Base-by-base conservation (phyloP, 2,888 invertebrate genomes). In the Axea sp. region DNA sequence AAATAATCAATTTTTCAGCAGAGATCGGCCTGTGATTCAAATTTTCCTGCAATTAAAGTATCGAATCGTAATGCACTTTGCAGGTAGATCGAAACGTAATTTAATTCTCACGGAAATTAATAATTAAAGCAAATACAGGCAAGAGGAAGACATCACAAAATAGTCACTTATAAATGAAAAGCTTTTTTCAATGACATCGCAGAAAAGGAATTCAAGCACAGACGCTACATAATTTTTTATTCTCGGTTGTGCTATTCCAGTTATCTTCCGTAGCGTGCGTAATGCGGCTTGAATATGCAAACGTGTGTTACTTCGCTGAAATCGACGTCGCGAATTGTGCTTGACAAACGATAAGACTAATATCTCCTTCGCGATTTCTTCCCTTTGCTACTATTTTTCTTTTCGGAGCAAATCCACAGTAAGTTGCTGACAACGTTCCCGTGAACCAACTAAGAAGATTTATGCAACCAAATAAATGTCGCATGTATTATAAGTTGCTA, bases 401-500 rank as follows among this genome's bases (percentile, higher is more conserved):
- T 14, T 9, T 24, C 60, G 2, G 9, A 31, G 14, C 5, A 55
- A 37, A 49, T 49, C 37, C 37, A 2, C 22, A 8, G 30, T 19
- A 37, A 49, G 33, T 39, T 43, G 60, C 60, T 15, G 60, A 60
- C 60, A n/a, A n/a, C n/a, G n/a, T n/a, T n/a, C n/a, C n/a, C n/a
- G n/a, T n/a, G n/a, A n/a, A n/a, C n/a, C n/a, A n/a, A n/a, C n/a
- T n/a, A n/a, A n/a, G n/a, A n/a, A n/a, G n/a, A n/a, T n/a, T n/a
- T n/a, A n/a, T n/a, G n/a, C n/a, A n/a, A n/a, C n/a, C n/a, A n/a
- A n/a, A n/a, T n/a, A n/a, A n/a, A n/a, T n/a, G n/a, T n/a, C n/a
- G n/a, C n/a, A n/a, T n/a, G n/a, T n/a, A n/a, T n/a, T n/a, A n/a
- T n/a, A n/a, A n/a, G n/a, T n/a, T n/a, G n/a, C n/a, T n/a, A n/a